Percentiles rank a stretch among this genome's conserved stretches.
Evolutionary conservation across 2,113 vertebrate genomes (phyloP).

Genomic region (Catharus fuscescens): DNA sequence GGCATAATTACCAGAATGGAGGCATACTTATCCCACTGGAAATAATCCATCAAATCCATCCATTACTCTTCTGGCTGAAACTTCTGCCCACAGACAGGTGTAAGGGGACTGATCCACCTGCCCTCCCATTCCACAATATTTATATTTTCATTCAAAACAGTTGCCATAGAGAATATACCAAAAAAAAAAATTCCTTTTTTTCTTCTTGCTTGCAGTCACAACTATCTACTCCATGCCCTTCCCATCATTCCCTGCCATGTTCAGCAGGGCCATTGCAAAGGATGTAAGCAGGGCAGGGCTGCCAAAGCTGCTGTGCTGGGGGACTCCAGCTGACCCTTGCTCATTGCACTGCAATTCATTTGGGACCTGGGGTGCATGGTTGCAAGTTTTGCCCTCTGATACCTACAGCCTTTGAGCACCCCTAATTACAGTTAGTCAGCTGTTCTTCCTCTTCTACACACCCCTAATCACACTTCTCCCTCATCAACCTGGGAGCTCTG

Average conservation of each 20-base stretch:
- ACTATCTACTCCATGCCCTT: background rate
- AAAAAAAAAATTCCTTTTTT: background rate
- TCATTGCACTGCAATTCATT: background rate
- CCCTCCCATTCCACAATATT: background rate
- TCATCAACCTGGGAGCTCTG: conserved; percentile 22
- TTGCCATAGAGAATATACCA: background rate
- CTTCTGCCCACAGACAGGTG: background rate
- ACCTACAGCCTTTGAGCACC: background rate
- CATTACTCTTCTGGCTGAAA: background rate
- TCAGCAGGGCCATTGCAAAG: background rate
- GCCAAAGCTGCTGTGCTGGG: background rate
- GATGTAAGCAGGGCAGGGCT: background rate
- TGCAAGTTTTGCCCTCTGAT: background rate
- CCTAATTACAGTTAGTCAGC: background rate
- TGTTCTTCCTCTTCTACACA: background rate
- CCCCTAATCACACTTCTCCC: conserved; percentile 16
- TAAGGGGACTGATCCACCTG: background rate
- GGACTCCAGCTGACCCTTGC: background rate
- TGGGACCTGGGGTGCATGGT: background rate
- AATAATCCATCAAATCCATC: background rate
- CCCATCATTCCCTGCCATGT: background rate
- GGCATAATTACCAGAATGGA: background rate
- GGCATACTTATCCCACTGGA: background rate
- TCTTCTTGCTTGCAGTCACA: background rate
- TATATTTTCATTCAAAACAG: background rate